Conservation (phyloP, 2,797 vertebrate genomes). For the Semotilus atromaculatus region DNA sequence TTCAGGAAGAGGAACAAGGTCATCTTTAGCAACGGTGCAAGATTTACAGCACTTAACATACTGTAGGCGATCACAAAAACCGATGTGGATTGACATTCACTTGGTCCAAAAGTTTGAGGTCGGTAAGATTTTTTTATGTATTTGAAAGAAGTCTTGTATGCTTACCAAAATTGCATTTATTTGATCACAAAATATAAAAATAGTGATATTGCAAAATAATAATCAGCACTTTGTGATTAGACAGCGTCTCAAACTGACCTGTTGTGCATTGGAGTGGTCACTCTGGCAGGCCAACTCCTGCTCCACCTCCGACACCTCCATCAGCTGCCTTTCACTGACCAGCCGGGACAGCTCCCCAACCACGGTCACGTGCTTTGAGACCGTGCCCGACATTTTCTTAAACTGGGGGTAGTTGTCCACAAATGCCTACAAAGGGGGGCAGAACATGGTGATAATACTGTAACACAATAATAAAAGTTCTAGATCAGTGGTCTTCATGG, state of each 20-base stretch:
- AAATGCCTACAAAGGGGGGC: constrained; percentile 81
- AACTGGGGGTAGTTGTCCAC: constrained; percentile 98
- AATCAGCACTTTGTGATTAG: background rate
- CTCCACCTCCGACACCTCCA: constrained; percentile 95
- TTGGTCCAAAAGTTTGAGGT: background rate
- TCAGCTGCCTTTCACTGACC: constrained; percentile 88
- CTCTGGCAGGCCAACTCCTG: constrained; percentile 96
- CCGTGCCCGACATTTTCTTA: constrained; percentile 97
- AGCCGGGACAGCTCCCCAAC: constrained; percentile 93
- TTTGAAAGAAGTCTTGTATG: background rate
- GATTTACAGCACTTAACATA: background rate
- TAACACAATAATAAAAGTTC: background rate
- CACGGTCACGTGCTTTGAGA: constrained; percentile 96
- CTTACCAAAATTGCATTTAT: background rate
- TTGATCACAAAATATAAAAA: background rate
- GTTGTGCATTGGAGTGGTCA: constrained; percentile 91
- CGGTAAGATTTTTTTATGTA: background rate
- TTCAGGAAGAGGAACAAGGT: constrained; percentile 61
- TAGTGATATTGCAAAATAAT: background rate
- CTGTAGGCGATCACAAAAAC: background rate
- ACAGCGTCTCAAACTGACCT: constrained; percentile 75
- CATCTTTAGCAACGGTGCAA: background rate
- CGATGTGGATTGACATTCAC: background rate
- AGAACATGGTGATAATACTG: background rate
- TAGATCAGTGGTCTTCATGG: background rate